Evolutionary conservation across 2,797 vertebrate species (phyloP), one percentile per base, ranked within the genome.

Genomic region (Centroberyx gerrardi): DNA sequence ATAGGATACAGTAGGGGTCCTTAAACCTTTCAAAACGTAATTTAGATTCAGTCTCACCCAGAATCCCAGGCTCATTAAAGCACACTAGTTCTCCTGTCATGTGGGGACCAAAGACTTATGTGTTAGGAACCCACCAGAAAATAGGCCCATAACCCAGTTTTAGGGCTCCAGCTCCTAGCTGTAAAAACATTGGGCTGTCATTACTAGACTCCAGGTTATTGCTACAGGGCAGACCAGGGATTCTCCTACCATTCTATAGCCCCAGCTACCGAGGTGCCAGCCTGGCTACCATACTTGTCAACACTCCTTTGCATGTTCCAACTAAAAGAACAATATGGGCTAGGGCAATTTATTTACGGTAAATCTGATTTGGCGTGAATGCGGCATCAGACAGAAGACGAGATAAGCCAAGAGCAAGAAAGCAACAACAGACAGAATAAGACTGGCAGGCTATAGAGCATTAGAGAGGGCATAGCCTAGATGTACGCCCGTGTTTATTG

Each of bases 1-100:
- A 68, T 52, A 54, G 63, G 70, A 59, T 17, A 14, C 44, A 59
- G 36, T 27, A 5, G 49, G 44, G 38, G 38, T 55, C 18, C 64
- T 73, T 14, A 31, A 71, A 48, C 46, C 46, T 48, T 48, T 48
- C 17, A 48, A 48, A 55, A 51, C 27, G 22, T 58, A 36, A 75
- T 72, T 68, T 73, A 29, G 18, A 65, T 74, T 63, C 46, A 44
- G 44, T 40, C 17, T 62, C 22, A 28, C 22, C 22, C 12, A 48
- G 63, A 59, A 68, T 65, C 60, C 79, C 31, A 17, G 46, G 62
- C 29, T 58, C 46, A 65, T 74, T 79, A 68, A 75, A 80, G 15
- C 49, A 76, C 18, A 62, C 38, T 4, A 10, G 48, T 18, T 14
- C 46, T 72, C 46, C 51, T 52, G 31, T 18, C 62, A 31, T 55